Conservation (phyloP, 2,113 vertebrate genomes). For the Perca flavescens region DNA sequence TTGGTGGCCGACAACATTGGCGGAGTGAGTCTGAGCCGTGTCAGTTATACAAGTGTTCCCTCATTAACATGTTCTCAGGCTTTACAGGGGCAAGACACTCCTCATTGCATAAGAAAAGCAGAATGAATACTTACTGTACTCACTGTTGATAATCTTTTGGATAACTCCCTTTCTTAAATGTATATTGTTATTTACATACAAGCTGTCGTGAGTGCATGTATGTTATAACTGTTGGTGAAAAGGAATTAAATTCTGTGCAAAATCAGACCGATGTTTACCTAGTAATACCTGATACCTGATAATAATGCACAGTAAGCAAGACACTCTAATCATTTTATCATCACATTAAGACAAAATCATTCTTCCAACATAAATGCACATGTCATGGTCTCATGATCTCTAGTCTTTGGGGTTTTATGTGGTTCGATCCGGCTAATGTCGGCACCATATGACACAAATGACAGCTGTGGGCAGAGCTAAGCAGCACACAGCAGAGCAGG, state of each 20-base stretch:
- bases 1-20: constrained; percentile 27
- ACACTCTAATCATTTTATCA: constrained; percentile 1
- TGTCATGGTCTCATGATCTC: constrained; percentile 11
- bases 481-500: constrained; percentile 56
- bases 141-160: constrained; percentile 33
- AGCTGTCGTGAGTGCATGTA: not conserved
- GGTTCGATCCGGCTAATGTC: constrained; percentile 53
- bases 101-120: constrained; percentile 60
- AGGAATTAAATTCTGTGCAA: not conserved
- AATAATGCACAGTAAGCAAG: constrained; percentile 4
- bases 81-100: constrained; percentile 30
- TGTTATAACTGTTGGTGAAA: not conserved
- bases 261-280: constrained; percentile 38
- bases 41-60: constrained; percentile 13
- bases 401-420: constrained; percentile 30
- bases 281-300: not conserved
- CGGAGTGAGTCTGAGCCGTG: constrained; percentile 9
- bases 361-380: not conserved
- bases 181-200: not conserved
- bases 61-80: constrained; percentile 49
- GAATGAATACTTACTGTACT: constrained; percentile 14
- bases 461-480: constrained; percentile 66
- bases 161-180: constrained; percentile 9
- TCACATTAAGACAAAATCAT: not conserved
- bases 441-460: constrained; percentile 64